phyloP scores from a whole-genome alignment of 2,888 invertebrate genomes.

The Rhamnusium bicolor region DNA sequence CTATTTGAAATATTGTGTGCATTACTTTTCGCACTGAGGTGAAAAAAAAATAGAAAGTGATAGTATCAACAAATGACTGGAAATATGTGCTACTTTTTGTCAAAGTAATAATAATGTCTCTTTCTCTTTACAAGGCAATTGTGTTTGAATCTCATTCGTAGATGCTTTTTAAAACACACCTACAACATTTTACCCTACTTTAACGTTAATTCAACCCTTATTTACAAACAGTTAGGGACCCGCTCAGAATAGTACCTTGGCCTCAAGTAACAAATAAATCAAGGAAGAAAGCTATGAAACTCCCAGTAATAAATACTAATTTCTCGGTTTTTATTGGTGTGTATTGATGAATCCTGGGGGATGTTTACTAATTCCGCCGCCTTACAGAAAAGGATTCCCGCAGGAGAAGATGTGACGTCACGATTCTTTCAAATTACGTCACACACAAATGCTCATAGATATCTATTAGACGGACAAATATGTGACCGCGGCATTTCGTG shows the following conservation, averaged over 20 bases:
- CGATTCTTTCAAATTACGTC: conserved; percentile 37
- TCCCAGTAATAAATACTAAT: conserved; percentile 45
- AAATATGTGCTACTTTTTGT: too few species aligned
- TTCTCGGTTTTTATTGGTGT: conserved; percentile 34
- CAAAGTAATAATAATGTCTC: too few species aligned
- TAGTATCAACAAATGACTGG: too few species aligned
- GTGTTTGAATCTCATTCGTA: too few species aligned
- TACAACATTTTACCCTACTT: background rate
- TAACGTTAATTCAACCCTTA: background rate
- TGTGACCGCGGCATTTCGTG: conserved; percentile 65
- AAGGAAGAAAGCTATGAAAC: conserved; percentile 31
- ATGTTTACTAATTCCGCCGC: conserved; percentile 49
- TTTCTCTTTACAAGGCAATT: too few species aligned
- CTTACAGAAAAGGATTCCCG: conserved; percentile 23
- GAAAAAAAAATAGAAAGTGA: too few species aligned
- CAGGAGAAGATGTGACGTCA: conserved; percentile 58
- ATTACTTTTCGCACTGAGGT: too few species aligned
- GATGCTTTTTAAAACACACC: too few species aligned
- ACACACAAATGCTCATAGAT: conserved; percentile 67
- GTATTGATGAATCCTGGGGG: conserved; percentile 48
- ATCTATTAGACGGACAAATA: conserved; percentile 67
- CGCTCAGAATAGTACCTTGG: background rate
- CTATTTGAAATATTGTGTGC: too few species aligned
- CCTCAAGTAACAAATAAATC: conserved; percentile 8
- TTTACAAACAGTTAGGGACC: background rate